Conservation (phyloP, 2,797 vertebrate species). For the Darevskia nairensis region DNA sequence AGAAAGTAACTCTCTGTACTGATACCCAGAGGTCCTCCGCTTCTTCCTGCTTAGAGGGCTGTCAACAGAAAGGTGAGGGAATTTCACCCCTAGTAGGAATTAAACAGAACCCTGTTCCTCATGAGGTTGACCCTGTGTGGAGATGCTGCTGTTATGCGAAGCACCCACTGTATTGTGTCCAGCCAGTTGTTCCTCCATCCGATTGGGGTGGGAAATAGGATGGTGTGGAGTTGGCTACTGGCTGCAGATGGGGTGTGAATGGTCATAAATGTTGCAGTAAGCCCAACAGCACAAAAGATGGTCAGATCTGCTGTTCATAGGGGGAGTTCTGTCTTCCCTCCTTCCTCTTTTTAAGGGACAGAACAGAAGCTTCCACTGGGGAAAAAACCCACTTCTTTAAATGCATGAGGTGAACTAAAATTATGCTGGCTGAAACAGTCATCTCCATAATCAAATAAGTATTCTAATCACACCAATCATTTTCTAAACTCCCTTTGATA, state of each 20-base stretch:
- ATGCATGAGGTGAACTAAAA: not conserved
- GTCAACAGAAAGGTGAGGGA: not conserved
- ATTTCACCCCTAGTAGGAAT: not conserved
- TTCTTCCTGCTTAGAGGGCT: not conserved
- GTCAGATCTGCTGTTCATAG: not conserved
- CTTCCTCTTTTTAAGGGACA: not conserved
- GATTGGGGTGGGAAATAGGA: too few species aligned
- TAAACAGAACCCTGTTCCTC: not conserved
- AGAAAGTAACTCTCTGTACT: too few species aligned
- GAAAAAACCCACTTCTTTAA: not conserved
- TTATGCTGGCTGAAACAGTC: not conserved
- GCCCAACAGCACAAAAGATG: not conserved
- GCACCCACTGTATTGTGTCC: not conserved
- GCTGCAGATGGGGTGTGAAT: not conserved
- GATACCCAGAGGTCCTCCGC: too few species aligned
- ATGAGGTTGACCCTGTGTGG: not conserved
- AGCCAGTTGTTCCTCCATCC: not conserved
- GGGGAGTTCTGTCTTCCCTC: not conserved
- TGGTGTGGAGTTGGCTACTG: not conserved
- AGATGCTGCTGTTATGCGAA: not conserved
- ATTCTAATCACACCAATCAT: not conserved
- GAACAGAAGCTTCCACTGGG: too few species aligned
- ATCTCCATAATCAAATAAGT: not conserved
- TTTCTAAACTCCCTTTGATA: not conserved
- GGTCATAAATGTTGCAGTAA: too few species aligned